Base-by-base conservation (phyloP, 2,888 invertebrate genomes). In the Blomia tropicalis region DNA sequence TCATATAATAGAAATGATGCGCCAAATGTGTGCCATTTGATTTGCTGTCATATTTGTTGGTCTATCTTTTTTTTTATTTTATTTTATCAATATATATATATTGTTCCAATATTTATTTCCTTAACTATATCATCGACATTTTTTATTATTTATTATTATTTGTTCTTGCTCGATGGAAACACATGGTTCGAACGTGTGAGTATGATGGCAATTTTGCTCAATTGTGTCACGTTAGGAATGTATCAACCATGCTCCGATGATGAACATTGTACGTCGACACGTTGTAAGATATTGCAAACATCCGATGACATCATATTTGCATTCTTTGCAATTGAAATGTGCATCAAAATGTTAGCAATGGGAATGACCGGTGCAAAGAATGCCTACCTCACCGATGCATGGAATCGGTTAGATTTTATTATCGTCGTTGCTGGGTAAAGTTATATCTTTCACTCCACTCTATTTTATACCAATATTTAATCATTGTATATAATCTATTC, bases 141-240 rank as follows among this genome's bases (percentile, higher is more conserved):
- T 41, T 41, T 41, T 41, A 14, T 41, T 41, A 14, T 41, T 41
- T 41, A 17, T 41, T 41, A 41, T n/a, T n/a, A 41, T 36, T 58
- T 31, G 17, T 22, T 11, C 29, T 59, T 19, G 43, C n/a, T 27
- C 2, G n/a, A 2, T n/a, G 2, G 11, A 3, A 67, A 66, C 73
- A 90, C 87, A 77, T 98, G 96, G 96, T 98, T 98, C 79, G 98
- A 99, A 79, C 82, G 96, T 69, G 80, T 96, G 71, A 95, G 93
- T 72, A 99, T 98, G 88, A 80, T 90, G 77, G 93, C 96, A 67
- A 98, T 98, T 73, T 79, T 99, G 70, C 80, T 98, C 72, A 98
- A 98, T 80, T 98, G 98, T 79, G 81, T 98, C 69, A 99, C 98
- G 17, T 80, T 98, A 71, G 98, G 98, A 66, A 96, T 98, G 96